These are phyloP conservation scores for Blastobasis lacticolella DNA, from an alignment of 2,888 invertebrate genomes.

Conservation along the genomic window DNA sequence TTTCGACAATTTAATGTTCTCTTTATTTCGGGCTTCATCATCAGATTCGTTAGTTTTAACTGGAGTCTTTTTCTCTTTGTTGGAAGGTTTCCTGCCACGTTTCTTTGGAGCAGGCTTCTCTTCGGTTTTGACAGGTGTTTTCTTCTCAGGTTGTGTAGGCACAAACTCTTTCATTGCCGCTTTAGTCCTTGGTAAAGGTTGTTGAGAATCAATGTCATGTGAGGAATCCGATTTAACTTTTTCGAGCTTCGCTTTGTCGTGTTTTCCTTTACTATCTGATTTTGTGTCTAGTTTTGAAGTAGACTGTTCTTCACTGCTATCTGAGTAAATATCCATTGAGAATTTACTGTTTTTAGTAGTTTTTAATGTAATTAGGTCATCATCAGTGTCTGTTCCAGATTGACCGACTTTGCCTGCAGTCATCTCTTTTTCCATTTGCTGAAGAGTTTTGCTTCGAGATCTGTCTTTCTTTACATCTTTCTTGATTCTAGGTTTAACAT, in stretches of 20 bases:
- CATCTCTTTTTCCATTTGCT: slow-evolving; percentile 85
- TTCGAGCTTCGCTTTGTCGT: slow-evolving; percentile 36
- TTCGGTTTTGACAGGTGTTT: slow-evolving; percentile 30
- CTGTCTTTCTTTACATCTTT: slow-evolving; percentile 55
- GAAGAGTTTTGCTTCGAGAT: slow-evolving; percentile 75
- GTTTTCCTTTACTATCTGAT: slow-evolving; percentile 57
- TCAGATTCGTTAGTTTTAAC: slow-evolving; percentile 42
- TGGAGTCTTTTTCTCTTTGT: slow-evolving; percentile 51
- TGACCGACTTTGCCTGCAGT: slow-evolving; percentile 65
- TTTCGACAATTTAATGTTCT: slow-evolving; percentile 58
- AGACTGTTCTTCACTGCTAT: slow-evolving; percentile 78
- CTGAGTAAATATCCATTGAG: slow-evolving; percentile 87
- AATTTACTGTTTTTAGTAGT: slow-evolving; percentile 72
- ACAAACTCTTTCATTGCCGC: slow-evolving; percentile 90
- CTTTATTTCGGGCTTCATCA: slow-evolving; percentile 67
- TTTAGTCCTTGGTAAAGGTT: slow-evolving; percentile 83
- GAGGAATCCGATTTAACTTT: slow-evolving; percentile 73
- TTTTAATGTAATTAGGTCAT: slow-evolving; percentile 77
- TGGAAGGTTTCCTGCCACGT: slow-evolving; percentile 61
- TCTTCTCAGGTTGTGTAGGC: slow-evolving; percentile 56
- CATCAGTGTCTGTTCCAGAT: slow-evolving; percentile 86
- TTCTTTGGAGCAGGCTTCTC: slow-evolving; percentile 56
- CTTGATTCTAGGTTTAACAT: slow-evolving; percentile 35
- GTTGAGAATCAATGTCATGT: slow-evolving; percentile 80
- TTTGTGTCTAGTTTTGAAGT: slow-evolving; percentile 52